Base-by-base conservation (phyloP, 2,888 invertebrate genomes). In the Mythimna impura region DNA sequence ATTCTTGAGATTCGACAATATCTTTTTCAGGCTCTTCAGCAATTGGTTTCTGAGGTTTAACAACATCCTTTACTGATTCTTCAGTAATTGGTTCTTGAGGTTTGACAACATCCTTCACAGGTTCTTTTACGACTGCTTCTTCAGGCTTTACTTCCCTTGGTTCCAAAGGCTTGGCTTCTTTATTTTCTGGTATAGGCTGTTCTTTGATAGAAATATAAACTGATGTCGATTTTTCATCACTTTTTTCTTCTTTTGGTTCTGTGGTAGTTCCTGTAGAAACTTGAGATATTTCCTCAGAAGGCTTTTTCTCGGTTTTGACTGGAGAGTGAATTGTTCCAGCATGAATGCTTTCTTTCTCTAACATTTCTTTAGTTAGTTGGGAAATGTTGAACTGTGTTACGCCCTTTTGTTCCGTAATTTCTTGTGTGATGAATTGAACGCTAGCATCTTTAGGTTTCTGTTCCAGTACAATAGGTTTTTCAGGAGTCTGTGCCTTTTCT, bases 311-410 rank as follows among this genome's bases (percentile, higher is more conserved):
- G 61, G 76, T 70, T 75, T 63, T 75, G 17, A 68, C 63, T 14
- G 66, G 40, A 14, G 50, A 69, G 6, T 74, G 67, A 17, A 86
- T 71, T 17, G 61, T 58, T 10, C 60, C 79, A 54, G 80, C 47
- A 43, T 87, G 80, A 54, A 83, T 68, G 50, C 79, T 88, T 80
- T 91, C 90, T 61, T 83, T 86, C 10, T 90, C 86, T 47, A 91
- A 73, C 52, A 89, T 73, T 63, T 89, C 83, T 76, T 88, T 87
- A 17, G 89, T 89, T 20, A 85, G 3, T 71, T 87, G 84, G 34
- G 86, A 61, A 9, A 88, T 66, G 57, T 83, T 82, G 3, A 54
- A 70, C 66, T 86, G 81, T 50, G 76, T 74, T 66, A 74, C 66
- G 47, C 66, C 75, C 43, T 65, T 71, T 58, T 71, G 61, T 67